Conservation (phyloP, 2,797 vertebrate species). For the Eremophila alpestris region DNA sequence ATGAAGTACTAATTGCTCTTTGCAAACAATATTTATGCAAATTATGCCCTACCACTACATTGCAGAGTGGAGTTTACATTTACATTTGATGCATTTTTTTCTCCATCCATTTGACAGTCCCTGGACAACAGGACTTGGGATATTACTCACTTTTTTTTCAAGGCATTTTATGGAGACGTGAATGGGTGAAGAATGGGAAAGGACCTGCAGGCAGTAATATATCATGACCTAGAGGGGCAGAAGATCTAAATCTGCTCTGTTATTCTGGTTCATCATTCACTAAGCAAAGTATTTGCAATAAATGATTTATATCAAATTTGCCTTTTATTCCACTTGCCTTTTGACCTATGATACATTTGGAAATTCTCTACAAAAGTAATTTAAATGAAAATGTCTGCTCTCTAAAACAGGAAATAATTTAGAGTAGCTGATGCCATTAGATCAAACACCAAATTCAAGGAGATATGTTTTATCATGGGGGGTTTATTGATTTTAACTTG, state of each 20-base stretch:
- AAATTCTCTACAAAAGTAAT: neutral
- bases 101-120: constrained; percentile 6
- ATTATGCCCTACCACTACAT: constrained; percentile 35
- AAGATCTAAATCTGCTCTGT: constrained; percentile 40
- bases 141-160: constrained; percentile 22
- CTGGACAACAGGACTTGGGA: constrained; percentile 36
- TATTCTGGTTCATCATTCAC: constrained; percentile 26
- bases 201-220: constrained; percentile 10
- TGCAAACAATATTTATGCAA: constrained; percentile 78
- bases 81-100: neutral
- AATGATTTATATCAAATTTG: neutral
- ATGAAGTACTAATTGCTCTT: constrained; percentile 78
- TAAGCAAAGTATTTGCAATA: constrained; percentile 32
- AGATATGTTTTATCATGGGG: neutral
- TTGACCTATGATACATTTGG: neutral
- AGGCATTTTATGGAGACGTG: constrained; percentile 7
- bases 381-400: neutral
- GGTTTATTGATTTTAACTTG: neutral
- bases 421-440: neutral
- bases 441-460: neutral
- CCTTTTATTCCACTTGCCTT: constrained; percentile 3
- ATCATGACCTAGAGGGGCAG: constrained; percentile 19
- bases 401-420: neutral
- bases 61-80: constrained; percentile 1
- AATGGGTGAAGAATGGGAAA: constrained; percentile 38